Evolutionary conservation across 1,140 invertebrate genomes (phyloP), one percentile per base, ranked within the genome.

Genomic region (Hyphantria cunea): DNA sequence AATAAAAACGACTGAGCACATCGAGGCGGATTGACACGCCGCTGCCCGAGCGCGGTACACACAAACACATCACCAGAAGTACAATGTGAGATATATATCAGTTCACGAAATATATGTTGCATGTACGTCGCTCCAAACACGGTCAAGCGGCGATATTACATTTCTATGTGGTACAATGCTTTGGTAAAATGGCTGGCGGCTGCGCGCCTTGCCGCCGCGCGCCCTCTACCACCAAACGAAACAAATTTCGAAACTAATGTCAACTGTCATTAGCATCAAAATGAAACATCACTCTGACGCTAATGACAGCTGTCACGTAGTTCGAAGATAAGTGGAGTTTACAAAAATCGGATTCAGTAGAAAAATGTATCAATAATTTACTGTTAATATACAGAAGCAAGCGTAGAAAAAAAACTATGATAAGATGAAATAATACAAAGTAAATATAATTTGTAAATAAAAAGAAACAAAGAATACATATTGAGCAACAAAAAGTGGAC

Each of bases 1-100:
- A 82, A 86, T 82, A 82, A 84, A 78, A 82, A 80, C 73, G 75
- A 79, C 76, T 84, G 83, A 86, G 82, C 81, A 83, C 74, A 78
- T 65, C 66, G 73, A 83, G 80, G 79, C 82, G 80, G 79, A 81
- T 71, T 48, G 55, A 8, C 13, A 37, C n/a, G 33, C 32, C 55
- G 45, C 15, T 32, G 45, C 48, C 37, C 56, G 37, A 11, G 7
- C 33, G 2, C 9, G 8, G 34, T 32, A 41, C 13, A 58, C 31
- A 37, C 39, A 42, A 53, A 41, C 51, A 52, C 34, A 37, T 11
- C 7, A 4, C 11, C 5, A 25, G 17, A 25, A 37, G 34, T 3
- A 37, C 34, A 37, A 37, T 25, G 2, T 25, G 17, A 37, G 7
- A 37, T 11, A 37, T 37, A 37, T 4, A 37, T 1, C 17, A 25